phyloP scores from a whole-genome alignment of 1,140 invertebrate species.

The Eupeodes corollae region DNA sequence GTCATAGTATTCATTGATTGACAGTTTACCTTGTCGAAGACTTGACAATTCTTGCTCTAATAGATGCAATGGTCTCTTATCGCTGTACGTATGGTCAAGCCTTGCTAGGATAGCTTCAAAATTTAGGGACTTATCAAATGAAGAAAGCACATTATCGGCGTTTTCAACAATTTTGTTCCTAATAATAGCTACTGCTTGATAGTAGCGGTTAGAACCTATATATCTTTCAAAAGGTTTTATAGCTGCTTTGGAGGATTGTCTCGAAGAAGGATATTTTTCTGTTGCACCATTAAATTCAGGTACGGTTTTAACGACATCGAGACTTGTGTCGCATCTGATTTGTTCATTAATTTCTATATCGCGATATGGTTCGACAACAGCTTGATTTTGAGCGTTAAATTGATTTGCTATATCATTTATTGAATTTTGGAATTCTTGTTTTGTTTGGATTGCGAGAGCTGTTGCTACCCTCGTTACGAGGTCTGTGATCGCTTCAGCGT shows the following conservation, averaged over 20 bases:
- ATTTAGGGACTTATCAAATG: constrained; percentile 10
- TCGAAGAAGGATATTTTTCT: constrained; percentile 11
- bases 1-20: constrained; percentile 2
- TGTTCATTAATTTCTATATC: constrained; percentile 2
- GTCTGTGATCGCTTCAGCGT: too few relatives aligned
- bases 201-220: constrained; percentile 7
- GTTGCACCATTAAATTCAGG: constrained; percentile 8
- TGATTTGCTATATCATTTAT: too few relatives aligned
- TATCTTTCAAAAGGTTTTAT: constrained; percentile 7
- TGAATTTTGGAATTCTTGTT: too few relatives aligned
- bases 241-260: constrained; percentile 7
- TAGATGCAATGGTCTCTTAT: constrained; percentile 11
- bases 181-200: constrained; percentile 11
- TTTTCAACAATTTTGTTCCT: constrained; percentile 10
- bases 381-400: too few relatives aligned
- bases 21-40: constrained; percentile 2
- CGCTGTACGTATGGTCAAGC: constrained; percentile 10
- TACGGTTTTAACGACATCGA: constrained; percentile 9
- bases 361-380: too few relatives aligned
- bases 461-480: too few relatives aligned
- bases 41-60: constrained; percentile 11
- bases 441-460: too few relatives aligned
- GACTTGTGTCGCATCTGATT: constrained; percentile 3
- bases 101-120: constrained; percentile 11
- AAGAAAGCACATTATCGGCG: constrained; percentile 9